Base-by-base conservation (phyloP, 2,113 vertebrate species). In the Atractosteus spatula region DNA sequence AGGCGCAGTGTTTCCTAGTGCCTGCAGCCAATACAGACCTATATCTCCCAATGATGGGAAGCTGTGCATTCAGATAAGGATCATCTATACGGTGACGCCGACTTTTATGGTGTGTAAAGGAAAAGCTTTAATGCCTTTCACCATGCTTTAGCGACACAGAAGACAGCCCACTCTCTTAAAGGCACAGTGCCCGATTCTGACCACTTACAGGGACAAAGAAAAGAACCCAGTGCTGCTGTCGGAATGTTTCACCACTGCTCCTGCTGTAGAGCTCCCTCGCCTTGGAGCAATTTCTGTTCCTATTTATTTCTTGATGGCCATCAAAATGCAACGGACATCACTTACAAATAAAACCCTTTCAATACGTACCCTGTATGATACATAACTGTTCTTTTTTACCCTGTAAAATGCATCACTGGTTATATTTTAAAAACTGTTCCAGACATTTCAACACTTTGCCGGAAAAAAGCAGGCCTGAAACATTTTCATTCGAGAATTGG, bases 11-110 rank as follows among this genome's bases (percentile, higher is more conserved):
- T 41, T 57, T 42, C 54, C 47, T 17, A 59, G 13, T 29, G 71
- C 62, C 63, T 55, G 62, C 10, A 12, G 72, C 43, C 13, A 44
- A 29, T 67, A 63, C 59, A 72, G 41, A 43, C n/a, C 57, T 42
- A 7, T 11, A 10, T 29, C 41, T 72, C n/a, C 16, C 75, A 75
- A 74, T 51, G 56, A 72, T 79, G 56, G 77, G 66, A 68, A 62
- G 64, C 55, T 56, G 7, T 14, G 62, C 47, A 63, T 64, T 44
- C 44, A 0, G 43, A 68, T 47, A 3, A 57, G 13, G 14, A 68
- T 43, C 54, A 13, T 10, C 57, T 5, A 45, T 16, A 17, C 10
- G 42, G 64, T 13, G 29, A 45, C 13, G 66, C 43, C 13, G 67
- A 61, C 57, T 51, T 57, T 73, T 68, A 72, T 55, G 66, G 41